Conservation (phyloP, 2,113 vertebrate species). For the Equus quagga region DNA sequence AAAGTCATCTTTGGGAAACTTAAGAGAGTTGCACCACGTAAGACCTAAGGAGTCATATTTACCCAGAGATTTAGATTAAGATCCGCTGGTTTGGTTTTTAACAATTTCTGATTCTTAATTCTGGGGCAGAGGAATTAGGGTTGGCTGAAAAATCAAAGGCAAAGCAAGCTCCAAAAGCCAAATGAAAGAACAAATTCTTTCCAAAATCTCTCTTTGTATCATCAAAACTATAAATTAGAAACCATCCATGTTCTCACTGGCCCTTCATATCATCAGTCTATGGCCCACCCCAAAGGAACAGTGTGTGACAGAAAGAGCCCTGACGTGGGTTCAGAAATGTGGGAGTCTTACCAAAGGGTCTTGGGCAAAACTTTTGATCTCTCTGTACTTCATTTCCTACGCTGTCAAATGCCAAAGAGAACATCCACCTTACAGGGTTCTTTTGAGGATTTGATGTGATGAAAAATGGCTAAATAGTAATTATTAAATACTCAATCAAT, state of each 20-base stretch:
- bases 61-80: constrained; percentile 6
- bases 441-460: constrained; percentile 4
- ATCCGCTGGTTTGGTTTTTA: neutral
- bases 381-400: neutral
- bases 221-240: neutral
- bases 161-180: constrained; percentile 32
- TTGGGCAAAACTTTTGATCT: neutral
- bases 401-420: neutral
- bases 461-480: neutral
- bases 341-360: neutral
- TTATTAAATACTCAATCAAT: neutral
- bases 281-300: neutral
- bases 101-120: neutral
- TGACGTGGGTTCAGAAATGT: neutral
- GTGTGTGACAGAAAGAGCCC: neutral
- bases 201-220: neutral
- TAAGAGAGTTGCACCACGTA: neutral
- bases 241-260: neutral
- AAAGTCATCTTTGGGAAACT: constrained; percentile 20
- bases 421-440: neutral
- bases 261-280: neutral
- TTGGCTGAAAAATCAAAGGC: neutral
- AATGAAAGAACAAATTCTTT: constrained; percentile 25
- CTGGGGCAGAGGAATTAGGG: neutral
- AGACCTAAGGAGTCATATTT: neutral